Conservation (phyloP, 2,888 invertebrate species). For the Cantharis rufa region DNA sequence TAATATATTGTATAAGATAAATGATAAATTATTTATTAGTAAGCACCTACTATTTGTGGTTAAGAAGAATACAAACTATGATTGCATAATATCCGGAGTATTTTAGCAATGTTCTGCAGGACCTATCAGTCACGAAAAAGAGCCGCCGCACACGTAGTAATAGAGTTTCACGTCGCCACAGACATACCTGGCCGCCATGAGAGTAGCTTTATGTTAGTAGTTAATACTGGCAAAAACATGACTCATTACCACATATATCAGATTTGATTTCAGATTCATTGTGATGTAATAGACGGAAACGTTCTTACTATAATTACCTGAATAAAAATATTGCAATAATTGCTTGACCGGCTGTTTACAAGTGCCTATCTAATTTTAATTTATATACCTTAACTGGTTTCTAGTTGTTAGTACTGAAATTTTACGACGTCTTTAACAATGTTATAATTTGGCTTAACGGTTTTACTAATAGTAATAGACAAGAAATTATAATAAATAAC, state of each 20-base stretch:
- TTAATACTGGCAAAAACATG: slow-evolving; percentile 39
- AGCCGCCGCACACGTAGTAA: slow-evolving; percentile 27
- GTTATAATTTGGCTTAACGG: slow-evolving; percentile 36
- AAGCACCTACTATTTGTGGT: not conserved
- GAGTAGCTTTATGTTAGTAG: slow-evolving; percentile 30
- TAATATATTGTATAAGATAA: too few species aligned
- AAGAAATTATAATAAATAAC: slow-evolving; percentile 26
- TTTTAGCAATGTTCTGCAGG: slow-evolving; percentile 46
- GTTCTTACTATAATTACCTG: slow-evolving; percentile 31
- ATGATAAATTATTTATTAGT: too few species aligned
- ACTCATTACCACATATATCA: slow-evolving; percentile 40
- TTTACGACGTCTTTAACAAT: slow-evolving; percentile 36
- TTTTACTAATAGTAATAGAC: slow-evolving; percentile 29
- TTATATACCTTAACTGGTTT: slow-evolving; percentile 31
- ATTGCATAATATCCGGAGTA: slow-evolving; percentile 48
- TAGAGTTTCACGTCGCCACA: slow-evolving; percentile 43
- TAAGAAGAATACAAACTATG: slow-evolving; percentile 39
- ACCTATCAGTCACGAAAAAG: slow-evolving; percentile 46
- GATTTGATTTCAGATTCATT: slow-evolving; percentile 42
- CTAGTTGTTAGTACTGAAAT: slow-evolving; percentile 33
- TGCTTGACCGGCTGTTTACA: slow-evolving; percentile 29
- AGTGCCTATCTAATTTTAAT: slow-evolving; percentile 22
- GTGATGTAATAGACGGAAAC: slow-evolving; percentile 41
- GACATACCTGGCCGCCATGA: slow-evolving; percentile 42
- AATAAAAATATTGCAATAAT: slow-evolving; percentile 19